Evolutionary conservation across 2,113 vertebrate species (phyloP).

Genomic region (Empidonax alnorum): DNA sequence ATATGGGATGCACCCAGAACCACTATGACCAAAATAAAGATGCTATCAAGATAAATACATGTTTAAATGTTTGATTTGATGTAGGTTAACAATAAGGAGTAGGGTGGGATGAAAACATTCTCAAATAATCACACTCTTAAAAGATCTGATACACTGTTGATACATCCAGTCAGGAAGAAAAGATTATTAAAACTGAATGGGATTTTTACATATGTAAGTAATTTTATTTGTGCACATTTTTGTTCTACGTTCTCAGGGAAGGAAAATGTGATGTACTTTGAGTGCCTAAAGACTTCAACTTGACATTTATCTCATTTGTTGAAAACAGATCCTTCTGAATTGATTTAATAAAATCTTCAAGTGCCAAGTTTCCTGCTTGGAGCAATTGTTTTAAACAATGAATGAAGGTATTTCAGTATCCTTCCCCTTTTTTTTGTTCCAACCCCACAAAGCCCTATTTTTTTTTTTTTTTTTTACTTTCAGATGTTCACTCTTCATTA

Average conservation of each 20-base stretch:
- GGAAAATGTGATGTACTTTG: slow-evolving; percentile 34
- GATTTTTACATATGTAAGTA: slow-evolving; percentile 48
- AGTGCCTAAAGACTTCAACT: slow-evolving; percentile 45
- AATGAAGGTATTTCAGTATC: slow-evolving; percentile 30
- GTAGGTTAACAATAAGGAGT: neutral
- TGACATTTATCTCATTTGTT: slow-evolving; percentile 62
- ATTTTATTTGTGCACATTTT: slow-evolving; percentile 61
- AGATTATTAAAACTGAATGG: slow-evolving; percentile 42
- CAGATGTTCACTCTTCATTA: slow-evolving; percentile 2
- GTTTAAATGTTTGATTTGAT: slow-evolving; percentile 14
- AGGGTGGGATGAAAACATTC: slow-evolving; percentile 11
- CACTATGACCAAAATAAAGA: slow-evolving; percentile 1
- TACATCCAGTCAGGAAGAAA: slow-evolving; percentile 44
- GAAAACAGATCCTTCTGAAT: slow-evolving; percentile 57
- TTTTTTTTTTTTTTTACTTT: neutral
- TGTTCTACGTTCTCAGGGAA: slow-evolving; percentile 18
- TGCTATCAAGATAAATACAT: neutral
- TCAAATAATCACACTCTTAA: slow-evolving; percentile 45
- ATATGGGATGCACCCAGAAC: neutral
- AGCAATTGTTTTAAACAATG: slow-evolving; percentile 37
- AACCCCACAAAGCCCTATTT: neutral
- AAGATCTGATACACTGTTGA: slow-evolving; percentile 24
- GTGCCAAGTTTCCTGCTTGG: slow-evolving; percentile 53
- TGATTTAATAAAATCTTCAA: slow-evolving; percentile 55
- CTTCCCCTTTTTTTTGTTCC: slow-evolving; percentile 7